These are phyloP conservation scores for Varanus salvator DNA, from an alignment of 2,113 vertebrate species.

Conservation along the genomic window DNA sequence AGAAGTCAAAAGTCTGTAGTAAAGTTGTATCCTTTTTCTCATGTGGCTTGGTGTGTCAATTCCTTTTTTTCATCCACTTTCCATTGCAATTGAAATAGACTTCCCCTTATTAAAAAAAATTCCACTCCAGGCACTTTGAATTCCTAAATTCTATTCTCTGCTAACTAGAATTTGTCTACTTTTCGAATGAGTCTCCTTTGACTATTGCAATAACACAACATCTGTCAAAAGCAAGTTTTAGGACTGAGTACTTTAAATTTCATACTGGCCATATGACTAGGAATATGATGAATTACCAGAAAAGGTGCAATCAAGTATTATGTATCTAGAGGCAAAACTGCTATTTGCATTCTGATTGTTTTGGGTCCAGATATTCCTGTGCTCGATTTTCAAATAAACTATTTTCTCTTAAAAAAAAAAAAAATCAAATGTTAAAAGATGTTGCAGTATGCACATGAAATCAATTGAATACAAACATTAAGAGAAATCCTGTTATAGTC, in stretches of 20 bases:
- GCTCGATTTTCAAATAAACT: neutral
- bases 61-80: neutral
- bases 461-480: constrained; percentile 12
- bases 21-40: neutral
- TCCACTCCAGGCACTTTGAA: constrained; percentile 43
- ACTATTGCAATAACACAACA: neutral
- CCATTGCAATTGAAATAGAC: no score
- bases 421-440: neutral
- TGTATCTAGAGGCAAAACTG: constrained; percentile 24
- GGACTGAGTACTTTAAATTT: constrained; percentile 38
- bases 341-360: constrained; percentile 23
- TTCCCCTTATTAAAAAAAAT: neutral
- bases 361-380: constrained; percentile 28
- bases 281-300: constrained; percentile 46
- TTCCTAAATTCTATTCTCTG: constrained; percentile 36
- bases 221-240: constrained; percentile 56
- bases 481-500: neutral
- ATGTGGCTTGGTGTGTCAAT: neutral
- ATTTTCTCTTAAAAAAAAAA: constrained; percentile 14
- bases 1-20: neutral
- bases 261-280: neutral
- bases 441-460: constrained; percentile 30
- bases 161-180: constrained; percentile 23
- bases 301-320: constrained; percentile 46
- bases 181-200: neutral